These are phyloP conservation scores for Tetramorium simillimum DNA, from an alignment of 1,140 invertebrate genomes.

Conservation along the genomic window DNA sequence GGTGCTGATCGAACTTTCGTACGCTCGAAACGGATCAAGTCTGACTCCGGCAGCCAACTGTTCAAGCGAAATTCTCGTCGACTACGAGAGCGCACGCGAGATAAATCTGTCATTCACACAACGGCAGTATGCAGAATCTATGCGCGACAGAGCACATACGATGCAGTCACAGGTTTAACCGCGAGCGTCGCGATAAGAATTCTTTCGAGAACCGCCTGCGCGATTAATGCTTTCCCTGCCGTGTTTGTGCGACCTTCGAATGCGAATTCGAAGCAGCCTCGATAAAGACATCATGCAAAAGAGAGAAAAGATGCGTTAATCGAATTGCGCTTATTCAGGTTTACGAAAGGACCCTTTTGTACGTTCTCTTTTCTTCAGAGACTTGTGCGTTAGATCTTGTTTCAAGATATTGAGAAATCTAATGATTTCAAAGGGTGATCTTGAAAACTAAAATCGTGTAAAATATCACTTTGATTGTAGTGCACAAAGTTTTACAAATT, in stretches of 20 bases:
- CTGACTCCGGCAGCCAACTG: background rate
- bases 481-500: background rate
- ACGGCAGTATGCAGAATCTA: slow-evolving; percentile 18
- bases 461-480: background rate
- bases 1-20: slow-evolving; percentile 8
- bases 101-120: slow-evolving; percentile 49
- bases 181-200: slow-evolving; percentile 1
- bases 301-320: background rate
- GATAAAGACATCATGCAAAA: background rate
- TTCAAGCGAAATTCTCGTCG: slow-evolving; percentile 20
- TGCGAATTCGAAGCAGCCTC: background rate
- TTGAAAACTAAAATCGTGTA: background rate
- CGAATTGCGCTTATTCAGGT: background rate
- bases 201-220: slow-evolving; percentile 12
- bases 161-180: slow-evolving; percentile 27
- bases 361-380: background rate
- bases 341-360: background rate
- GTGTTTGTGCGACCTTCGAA: background rate
- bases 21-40: slow-evolving; percentile 6
- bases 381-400: background rate
- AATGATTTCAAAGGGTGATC: background rate
- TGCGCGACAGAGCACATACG: slow-evolving; percentile 3
- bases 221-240: background rate
- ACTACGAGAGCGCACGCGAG: background rate
- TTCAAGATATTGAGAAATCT: background rate